Conservation (phyloP, 2,888 invertebrate species). For the Dynastes grantii region DNA sequence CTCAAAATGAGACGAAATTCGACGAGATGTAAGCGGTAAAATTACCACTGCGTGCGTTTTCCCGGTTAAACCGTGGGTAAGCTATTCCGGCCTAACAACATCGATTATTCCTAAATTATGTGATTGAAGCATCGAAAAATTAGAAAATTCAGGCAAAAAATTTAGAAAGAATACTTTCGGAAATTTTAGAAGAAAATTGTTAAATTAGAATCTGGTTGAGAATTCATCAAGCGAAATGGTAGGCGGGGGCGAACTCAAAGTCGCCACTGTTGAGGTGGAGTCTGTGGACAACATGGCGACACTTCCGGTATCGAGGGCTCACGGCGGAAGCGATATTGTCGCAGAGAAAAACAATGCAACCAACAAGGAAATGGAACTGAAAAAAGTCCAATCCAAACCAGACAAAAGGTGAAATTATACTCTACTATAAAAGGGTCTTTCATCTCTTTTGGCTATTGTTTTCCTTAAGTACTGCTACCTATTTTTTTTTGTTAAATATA, state of each 20-base stretch:
- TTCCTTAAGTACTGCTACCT: slow-evolving; percentile 9
- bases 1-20: slow-evolving; percentile 34
- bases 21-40: slow-evolving; percentile 41
- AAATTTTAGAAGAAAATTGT: slow-evolving; percentile 19
- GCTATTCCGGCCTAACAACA: slow-evolving; percentile 55
- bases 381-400: slow-evolving; percentile 88
- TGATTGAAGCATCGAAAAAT: slow-evolving; percentile 51
- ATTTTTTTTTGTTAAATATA: not conserved
- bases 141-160: slow-evolving; percentile 14
- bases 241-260: slow-evolving; percentile 87
- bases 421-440: slow-evolving; percentile 26
- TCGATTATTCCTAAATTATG: slow-evolving; percentile 51
- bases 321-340: slow-evolving; percentile 77
- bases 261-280: slow-evolving; percentile 91
- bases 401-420: slow-evolving; percentile 79
- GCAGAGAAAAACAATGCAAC: slow-evolving; percentile 88
- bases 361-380: slow-evolving; percentile 90
- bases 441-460: slow-evolving; percentile 31
- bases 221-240: slow-evolving; percentile 70
- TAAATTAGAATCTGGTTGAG: not conserved
- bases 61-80: slow-evolving; percentile 28
- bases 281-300: slow-evolving; percentile 92
- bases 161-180: slow-evolving; percentile 9
- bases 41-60: slow-evolving; percentile 21
- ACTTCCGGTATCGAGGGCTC: slow-evolving; percentile 85